Conservation (phyloP, 2,113 vertebrate species). For the Cavia aperea region DNA sequence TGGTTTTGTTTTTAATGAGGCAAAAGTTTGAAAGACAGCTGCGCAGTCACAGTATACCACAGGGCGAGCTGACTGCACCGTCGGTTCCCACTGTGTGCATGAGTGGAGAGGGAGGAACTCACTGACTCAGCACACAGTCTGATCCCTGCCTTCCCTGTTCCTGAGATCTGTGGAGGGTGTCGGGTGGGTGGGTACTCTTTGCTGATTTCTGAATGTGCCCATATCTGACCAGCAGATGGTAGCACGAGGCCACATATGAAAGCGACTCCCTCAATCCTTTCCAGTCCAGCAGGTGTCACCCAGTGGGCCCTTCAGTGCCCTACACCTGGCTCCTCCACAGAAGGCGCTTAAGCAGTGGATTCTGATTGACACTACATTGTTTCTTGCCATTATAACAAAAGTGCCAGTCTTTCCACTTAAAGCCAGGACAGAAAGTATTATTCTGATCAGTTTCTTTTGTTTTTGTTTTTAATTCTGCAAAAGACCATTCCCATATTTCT, state of each 20-base stretch:
- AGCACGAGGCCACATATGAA: background rate
- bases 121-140: rapidly evolving
- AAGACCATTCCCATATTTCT: background rate
- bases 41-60: background rate
- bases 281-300: background rate
- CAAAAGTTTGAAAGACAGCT: background rate
- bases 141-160: background rate
- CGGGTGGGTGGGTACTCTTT: background rate
- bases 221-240: slow-evolving; percentile 36
- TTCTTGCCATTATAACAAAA: background rate
- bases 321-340: background rate
- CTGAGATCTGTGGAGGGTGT: no score
- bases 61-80: background rate
- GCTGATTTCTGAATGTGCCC: background rate
- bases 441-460: background rate
- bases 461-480: background rate
- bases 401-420: no score
- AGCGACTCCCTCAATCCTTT: rapidly evolving
- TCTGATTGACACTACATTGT: background rate
- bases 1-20: background rate
- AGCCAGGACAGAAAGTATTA: background rate
- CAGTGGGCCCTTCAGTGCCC: background rate
- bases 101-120: background rate
- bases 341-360: background rate
- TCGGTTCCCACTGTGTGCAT: background rate